Conservation (phyloP, 2,797 vertebrate species). For the Pterois miles region DNA sequence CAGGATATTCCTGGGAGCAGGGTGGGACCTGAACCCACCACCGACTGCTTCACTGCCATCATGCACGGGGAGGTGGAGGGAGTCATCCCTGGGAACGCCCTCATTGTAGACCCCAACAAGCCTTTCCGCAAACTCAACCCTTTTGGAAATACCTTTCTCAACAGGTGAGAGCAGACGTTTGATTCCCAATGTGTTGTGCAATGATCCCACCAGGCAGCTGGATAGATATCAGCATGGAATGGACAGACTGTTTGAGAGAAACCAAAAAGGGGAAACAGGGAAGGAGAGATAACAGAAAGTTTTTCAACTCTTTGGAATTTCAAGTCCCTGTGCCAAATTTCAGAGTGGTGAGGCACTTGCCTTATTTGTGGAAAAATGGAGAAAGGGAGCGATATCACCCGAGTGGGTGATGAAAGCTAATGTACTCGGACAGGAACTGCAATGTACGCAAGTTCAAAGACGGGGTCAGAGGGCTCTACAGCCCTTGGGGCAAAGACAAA, state of each 20-base stretch:
- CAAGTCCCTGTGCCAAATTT: slow-evolving; percentile 79
- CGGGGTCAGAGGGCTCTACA: slow-evolving; percentile 50
- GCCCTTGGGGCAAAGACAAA: slow-evolving; percentile 42
- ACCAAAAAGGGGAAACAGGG: background rate
- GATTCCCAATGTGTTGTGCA: background rate
- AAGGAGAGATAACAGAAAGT: slow-evolving; percentile 62
- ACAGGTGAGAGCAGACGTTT: slow-evolving; percentile 83
- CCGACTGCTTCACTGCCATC: slow-evolving; percentile 93
- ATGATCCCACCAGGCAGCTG: background rate
- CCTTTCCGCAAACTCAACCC: slow-evolving; percentile 96
- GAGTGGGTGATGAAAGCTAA: slow-evolving; percentile 66
- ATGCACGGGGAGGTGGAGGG: slow-evolving; percentile 93
- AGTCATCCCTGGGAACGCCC: slow-evolving; percentile 91
- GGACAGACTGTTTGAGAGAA: slow-evolving; percentile 6
- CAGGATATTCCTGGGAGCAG: slow-evolving; percentile 94
- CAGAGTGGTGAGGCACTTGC: slow-evolving; percentile 74
- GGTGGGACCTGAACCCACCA: slow-evolving; percentile 94
- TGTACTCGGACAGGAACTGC: slow-evolving; percentile 53
- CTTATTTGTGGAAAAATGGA: slow-evolving; percentile 85
- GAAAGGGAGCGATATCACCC: slow-evolving; percentile 77
- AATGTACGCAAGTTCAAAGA: slow-evolving; percentile 56
- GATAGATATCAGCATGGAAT: background rate
- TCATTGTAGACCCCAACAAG: slow-evolving; percentile 94
- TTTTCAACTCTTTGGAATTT: slow-evolving; percentile 80
- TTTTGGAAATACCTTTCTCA: slow-evolving; percentile 95